Base-by-base conservation (phyloP, 2,113 vertebrate genomes). In the Athene cunicularia region DNA sequence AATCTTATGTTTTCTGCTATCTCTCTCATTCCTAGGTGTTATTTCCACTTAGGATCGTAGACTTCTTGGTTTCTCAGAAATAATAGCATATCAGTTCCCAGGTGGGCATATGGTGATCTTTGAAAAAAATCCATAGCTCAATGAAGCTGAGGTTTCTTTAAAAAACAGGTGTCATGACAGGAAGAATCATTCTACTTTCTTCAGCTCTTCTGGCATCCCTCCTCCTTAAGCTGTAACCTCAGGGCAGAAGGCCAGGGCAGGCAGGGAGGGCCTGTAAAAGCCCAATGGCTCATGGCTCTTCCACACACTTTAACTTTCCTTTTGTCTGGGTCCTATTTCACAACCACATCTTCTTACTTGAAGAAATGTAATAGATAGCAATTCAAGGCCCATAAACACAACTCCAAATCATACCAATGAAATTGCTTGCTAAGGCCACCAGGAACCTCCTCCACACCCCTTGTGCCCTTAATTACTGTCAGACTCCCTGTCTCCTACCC, bases 61-160 rank as follows among this genome's bases (percentile, higher is more conserved):
- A 26, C 81, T 58, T 68, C 53, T 47, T 50, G 20, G 35, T 50
- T 90, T 74, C 35, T 86, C 62, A 33, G 41, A 82, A 72, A 62
- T 8, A 70, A 55, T 5, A 56, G 59, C 27, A 1, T 23, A 64
- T 22, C 52, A 23, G 23, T 28, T 76, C 33, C 39, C 35, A 76
- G 8, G 2, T 39, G n/a, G 14, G 35, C 1, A 45, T 5, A 23
- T 1, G 2, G 2, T 18, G 18, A 64, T 32, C 41, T 64, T 28
- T 24, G 13, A 12, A 21, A 39, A 22, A 52, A 77, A 10, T 7
- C 24, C 37, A 22, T 2, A 87, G 45, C 21, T 75, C 6, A 83
- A 23, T 21, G 15, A 62, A 52, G 10, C 2, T 52, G 14, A 62
- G 30, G 23, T 56, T 41, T 81, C 60, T 79, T 62, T 24, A 32